These are phyloP conservation scores for Diplodus sargus DNA, from an alignment of 2,797 vertebrate species.

Conservation along the genomic window DNA sequence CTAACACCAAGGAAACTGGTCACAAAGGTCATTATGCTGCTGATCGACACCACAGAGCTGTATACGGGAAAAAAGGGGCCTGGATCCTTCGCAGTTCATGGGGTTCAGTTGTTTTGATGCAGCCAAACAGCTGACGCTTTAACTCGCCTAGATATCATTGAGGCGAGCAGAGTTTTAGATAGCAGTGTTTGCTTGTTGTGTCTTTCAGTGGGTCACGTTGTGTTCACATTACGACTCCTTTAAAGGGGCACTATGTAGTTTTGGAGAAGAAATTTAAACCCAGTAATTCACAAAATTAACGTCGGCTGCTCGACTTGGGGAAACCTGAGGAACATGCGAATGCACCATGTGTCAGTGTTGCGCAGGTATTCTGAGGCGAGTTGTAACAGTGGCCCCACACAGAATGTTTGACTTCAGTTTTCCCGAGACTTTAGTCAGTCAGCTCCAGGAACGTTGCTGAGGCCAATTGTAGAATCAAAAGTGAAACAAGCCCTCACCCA, in stretches of 20 bases:
- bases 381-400: not conserved
- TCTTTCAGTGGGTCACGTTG: too few relatives aligned
- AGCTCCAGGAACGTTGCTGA: too few relatives aligned
- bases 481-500: not conserved
- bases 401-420: too few relatives aligned
- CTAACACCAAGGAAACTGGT: accelerated
- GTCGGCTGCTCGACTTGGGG: too few relatives aligned
- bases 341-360: not conserved
- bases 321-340: too few relatives aligned
- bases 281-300: too few relatives aligned
- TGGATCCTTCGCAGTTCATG: not conserved
- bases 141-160: not conserved
- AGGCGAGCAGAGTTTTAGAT: constrained; percentile 7
- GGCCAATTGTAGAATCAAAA: not conserved
- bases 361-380: not conserved
- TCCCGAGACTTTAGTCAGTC: not conserved
- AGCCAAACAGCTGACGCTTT: not conserved
- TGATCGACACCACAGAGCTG: not conserved
- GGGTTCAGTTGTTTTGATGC: not conserved
- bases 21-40: not conserved
- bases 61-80: not conserved
- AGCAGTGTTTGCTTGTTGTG: not conserved
- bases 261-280: too few relatives aligned
- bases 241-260: too few relatives aligned
- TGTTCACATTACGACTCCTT: too few relatives aligned